Conservation (phyloP, 2,888 invertebrate species). For the Chalcis sispes region DNA sequence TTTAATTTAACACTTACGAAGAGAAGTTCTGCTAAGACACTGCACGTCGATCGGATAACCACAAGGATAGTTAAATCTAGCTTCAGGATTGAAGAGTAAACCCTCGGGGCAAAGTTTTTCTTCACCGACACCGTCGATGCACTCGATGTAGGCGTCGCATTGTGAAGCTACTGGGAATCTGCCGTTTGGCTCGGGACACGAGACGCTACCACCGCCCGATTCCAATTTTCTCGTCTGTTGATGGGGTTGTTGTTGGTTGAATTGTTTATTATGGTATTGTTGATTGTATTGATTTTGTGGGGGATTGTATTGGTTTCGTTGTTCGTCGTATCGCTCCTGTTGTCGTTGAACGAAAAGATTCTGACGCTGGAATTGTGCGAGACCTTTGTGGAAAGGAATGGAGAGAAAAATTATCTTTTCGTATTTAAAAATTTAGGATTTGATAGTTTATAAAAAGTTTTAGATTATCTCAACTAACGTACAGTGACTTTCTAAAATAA, state of each 20-base stretch:
- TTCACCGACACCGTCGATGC: slow-evolving; percentile 84
- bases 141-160: slow-evolving; percentile 87
- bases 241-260: slow-evolving; percentile 12
- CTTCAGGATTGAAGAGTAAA: slow-evolving; percentile 85
- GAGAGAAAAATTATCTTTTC: too few relatives aligned
- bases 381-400: background rate
- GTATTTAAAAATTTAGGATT: too few relatives aligned
- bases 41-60: slow-evolving; percentile 90
- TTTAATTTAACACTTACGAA: slow-evolving; percentile 71
- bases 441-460: too few relatives aligned
- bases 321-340: background rate
- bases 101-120: slow-evolving; percentile 84
- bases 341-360: background rate
- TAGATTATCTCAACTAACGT: too few relatives aligned
- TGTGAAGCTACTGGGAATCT: slow-evolving; percentile 82
- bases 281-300: slow-evolving; percentile 20
- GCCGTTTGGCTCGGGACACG: slow-evolving; percentile 84
- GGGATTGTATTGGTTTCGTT: background rate
- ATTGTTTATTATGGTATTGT: slow-evolving; percentile 19
- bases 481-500: too few relatives aligned
- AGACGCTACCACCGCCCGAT: slow-evolving; percentile 42
- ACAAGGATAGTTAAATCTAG: slow-evolving; percentile 85
- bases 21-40: slow-evolving; percentile 83
- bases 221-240: slow-evolving; percentile 1
- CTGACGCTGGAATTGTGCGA: slow-evolving; percentile 2